A percentile compares a stretch with the other conserved stretches of the same genome.
Evolutionary conservation across 2,797 vertebrate genomes (phyloP).

Genomic region (Labroides dimidiatus): DNA sequence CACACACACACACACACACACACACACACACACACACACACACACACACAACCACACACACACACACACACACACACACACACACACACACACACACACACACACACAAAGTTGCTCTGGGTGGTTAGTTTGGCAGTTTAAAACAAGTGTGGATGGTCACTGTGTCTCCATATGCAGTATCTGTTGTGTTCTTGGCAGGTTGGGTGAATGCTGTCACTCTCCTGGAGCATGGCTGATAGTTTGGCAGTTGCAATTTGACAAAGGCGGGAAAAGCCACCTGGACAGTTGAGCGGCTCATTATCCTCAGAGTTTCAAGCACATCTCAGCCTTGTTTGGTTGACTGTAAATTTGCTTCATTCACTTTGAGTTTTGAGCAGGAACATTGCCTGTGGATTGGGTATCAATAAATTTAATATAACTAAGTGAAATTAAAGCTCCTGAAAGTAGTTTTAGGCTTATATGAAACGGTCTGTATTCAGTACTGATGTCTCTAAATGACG

Average conservation of each 20-base stretch:
- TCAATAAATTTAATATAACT: too few species aligned
- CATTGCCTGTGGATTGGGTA: not conserved
- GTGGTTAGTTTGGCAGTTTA: constrained; percentile 59
- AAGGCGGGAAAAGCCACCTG: constrained; percentile 43
- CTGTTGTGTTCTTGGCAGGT: constrained; percentile 60
- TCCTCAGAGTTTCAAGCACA: not conserved
- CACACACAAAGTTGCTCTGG: constrained; percentile 11
- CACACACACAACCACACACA: too few species aligned
- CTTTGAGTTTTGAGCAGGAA: not conserved
- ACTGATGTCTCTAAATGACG: too few species aligned
- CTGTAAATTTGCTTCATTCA: not conserved
- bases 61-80: not conserved
- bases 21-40: constrained; percentile 18
- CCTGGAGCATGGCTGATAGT: constrained; percentile 33
- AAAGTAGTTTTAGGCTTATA: too few species aligned
- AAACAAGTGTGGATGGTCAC: constrained; percentile 33
- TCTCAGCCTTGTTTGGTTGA: constrained; percentile 3
- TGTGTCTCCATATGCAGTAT: constrained; percentile 59
- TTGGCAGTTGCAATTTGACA: constrained; percentile 43
- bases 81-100: too few species aligned
- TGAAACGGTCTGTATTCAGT: too few species aligned
- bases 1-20: constrained; percentile 1
- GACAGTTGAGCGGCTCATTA: constrained; percentile 1
- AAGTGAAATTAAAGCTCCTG: too few species aligned
- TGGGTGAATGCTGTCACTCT: constrained; percentile 39